Percentiles rank a stretch among this genome's conserved stretches.
These are phyloP conservation scores for Hylomyscus alleni DNA, from an alignment of 2,797 vertebrate species.

Conservation along the genomic window DNA sequence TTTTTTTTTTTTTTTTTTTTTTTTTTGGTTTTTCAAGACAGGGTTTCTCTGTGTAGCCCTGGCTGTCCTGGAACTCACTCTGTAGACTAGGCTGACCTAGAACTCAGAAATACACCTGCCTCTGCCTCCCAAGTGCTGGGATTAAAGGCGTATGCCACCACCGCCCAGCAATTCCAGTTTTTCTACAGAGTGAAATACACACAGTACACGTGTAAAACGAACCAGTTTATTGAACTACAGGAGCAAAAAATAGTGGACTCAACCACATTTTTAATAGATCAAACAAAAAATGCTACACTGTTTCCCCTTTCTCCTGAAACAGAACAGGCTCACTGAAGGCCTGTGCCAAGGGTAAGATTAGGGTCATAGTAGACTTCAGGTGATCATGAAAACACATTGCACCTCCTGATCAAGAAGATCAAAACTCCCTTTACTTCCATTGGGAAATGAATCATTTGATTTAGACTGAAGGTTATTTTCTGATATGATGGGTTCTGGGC, in stretches of 20 bases:
- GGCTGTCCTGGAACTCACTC: too few relatives aligned
- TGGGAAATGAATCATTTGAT: neutral
- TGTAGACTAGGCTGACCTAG: too few relatives aligned
- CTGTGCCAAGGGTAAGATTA: conserved; percentile 52
- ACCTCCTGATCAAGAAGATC: conserved; percentile 45
- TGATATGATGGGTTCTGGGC: neutral
- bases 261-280: conserved; percentile 72
- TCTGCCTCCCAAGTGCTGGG: too few relatives aligned
- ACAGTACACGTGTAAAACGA: conserved; percentile 57
- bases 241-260: conserved; percentile 66
- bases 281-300: conserved; percentile 72
- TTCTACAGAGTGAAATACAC: neutral
- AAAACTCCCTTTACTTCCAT: conserved; percentile 39
- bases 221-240: conserved; percentile 83
- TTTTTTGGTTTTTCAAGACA: too few relatives aligned
- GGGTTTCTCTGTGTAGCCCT: too few relatives aligned
- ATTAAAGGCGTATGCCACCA: too few relatives aligned
- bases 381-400: neutral
- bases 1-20: too few relatives aligned
- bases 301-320: conserved; percentile 22
- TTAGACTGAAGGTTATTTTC: neutral
- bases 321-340: neutral
- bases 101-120: too few relatives aligned
- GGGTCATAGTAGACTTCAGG: conserved; percentile 35
- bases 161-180: too few relatives aligned